Evolutionary conservation across 2,888 invertebrate species (phyloP).

Genomic region (Synanthedon tipuliformis): DNA sequence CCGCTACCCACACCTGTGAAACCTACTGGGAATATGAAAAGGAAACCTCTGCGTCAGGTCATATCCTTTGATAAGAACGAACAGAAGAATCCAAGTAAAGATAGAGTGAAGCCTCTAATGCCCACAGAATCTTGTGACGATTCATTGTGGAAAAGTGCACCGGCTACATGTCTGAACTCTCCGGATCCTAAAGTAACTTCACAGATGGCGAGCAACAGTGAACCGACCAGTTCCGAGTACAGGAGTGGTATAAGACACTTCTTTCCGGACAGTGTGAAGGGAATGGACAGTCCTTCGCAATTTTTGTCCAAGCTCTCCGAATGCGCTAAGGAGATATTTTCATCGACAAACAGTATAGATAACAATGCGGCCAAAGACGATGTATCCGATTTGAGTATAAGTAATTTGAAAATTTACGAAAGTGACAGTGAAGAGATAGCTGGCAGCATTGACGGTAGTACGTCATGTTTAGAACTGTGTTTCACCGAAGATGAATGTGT

Average conservation of each 20-base stretch:
- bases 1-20: slow-evolving; percentile 74
- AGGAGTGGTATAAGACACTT: slow-evolving; percentile 52
- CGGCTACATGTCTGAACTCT: slow-evolving; percentile 73
- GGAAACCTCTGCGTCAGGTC: slow-evolving; percentile 57
- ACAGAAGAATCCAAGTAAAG: slow-evolving; percentile 20
- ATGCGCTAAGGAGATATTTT: slow-evolving; percentile 65
- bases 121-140: slow-evolving; percentile 21
- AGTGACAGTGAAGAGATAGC: slow-evolving; percentile 62
- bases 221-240: slow-evolving; percentile 56
- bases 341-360: slow-evolving; percentile 56
- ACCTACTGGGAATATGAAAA: slow-evolving; percentile 44
- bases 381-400: slow-evolving; percentile 51
- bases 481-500: slow-evolving; percentile 59
- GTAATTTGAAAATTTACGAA: slow-evolving; percentile 56
- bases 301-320: slow-evolving; percentile 58
- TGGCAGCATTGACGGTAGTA: slow-evolving; percentile 59
- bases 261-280: slow-evolving; percentile 58
- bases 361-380: slow-evolving; percentile 48
- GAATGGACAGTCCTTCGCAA: slow-evolving; percentile 58
- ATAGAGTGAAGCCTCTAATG: slow-evolving; percentile 21
- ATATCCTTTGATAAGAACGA: slow-evolving; percentile 64
- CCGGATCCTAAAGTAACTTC: slow-evolving; percentile 51
- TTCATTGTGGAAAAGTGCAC: slow-evolving; percentile 67
- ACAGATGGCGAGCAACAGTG: slow-evolving; percentile 45
- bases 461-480: slow-evolving; percentile 59